Evolutionary conservation across 2,797 vertebrate species (phyloP).

Genomic region (Acrocephalus scirpaceus): DNA sequence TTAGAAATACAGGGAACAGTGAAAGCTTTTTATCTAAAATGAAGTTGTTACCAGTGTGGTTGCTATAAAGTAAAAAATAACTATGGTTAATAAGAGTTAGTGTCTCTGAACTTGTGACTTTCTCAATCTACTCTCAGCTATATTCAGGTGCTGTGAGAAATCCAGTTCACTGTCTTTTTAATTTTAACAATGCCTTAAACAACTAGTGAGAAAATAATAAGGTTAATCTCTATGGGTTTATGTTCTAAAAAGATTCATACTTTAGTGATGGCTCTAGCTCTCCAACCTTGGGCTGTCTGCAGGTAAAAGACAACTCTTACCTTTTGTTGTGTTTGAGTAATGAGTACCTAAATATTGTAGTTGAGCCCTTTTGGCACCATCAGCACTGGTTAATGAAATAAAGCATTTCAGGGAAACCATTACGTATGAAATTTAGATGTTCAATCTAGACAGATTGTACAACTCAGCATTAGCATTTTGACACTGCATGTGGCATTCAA

Average conservation of each 20-base stretch:
- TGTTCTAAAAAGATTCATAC: neutral
- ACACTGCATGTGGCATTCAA: neutral
- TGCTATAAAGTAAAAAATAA: constrained; percentile 22
- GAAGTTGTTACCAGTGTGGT: constrained; percentile 37
- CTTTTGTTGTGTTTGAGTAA: neutral
- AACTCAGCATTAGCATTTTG: neutral
- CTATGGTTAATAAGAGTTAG: neutral
- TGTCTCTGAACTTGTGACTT: neutral
- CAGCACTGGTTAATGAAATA: neutral
- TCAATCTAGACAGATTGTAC: neutral
- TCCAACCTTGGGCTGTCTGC: neutral
- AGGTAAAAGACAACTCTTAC: neutral
- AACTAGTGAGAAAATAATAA: neutral
- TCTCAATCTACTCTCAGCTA: neutral
- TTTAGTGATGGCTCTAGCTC: neutral
- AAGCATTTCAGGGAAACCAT: neutral
- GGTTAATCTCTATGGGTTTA: neutral
- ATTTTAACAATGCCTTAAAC: neutral
- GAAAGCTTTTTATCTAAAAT: constrained; percentile 33
- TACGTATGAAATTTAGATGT: neutral
- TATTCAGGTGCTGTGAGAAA: neutral
- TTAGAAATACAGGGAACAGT: neutral
- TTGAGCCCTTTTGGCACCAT: neutral
- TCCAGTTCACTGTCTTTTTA: neutral
- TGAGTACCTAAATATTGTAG: neutral